A percentile compares a stretch with the other conserved stretches of the same genome.
phyloP scores from a whole-genome alignment of 2,888 invertebrate species.

The Bruchidius siliquastri region DNA sequence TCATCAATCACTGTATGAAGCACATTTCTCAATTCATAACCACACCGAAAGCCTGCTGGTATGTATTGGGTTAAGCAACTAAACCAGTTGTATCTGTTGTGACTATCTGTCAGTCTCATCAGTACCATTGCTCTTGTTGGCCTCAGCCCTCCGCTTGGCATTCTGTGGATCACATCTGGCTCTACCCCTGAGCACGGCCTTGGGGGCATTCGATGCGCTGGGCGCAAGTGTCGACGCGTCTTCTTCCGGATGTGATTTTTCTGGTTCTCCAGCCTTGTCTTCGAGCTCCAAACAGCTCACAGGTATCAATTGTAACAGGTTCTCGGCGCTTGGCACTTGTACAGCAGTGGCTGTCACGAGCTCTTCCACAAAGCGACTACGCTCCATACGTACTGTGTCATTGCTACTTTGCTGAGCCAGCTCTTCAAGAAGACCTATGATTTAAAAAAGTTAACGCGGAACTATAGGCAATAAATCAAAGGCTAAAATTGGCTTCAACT shows the following conservation, averaged over 20 bases:
- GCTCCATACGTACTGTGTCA: constrained; percentile 58
- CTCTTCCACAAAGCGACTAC: constrained; percentile 66
- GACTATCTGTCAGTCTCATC: constrained; percentile 6
- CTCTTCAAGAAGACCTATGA: constrained; percentile 45
- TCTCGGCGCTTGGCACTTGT: constrained; percentile 8
- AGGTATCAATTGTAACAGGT: background rate
- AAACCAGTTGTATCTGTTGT: background rate
- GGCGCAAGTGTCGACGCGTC: background rate
- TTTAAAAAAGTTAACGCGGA: too few relatives aligned
- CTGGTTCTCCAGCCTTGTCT: constrained; percentile 12
- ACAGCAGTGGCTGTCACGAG: constrained; percentile 56
- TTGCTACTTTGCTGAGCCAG: constrained; percentile 54
- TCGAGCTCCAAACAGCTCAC: background rate
- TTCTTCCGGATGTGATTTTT: constrained; percentile 20
- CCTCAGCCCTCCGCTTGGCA: constrained; percentile 40
- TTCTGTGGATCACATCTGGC: constrained; percentile 42
- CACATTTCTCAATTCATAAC: too few relatives aligned
- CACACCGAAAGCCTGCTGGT: too few relatives aligned
- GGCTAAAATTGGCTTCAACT: too few relatives aligned
- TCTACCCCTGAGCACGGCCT: constrained; percentile 37
- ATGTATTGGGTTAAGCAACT: background rate
- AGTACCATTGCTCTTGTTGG: constrained; percentile 29
- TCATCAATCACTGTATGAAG: too few relatives aligned
- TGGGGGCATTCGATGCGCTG: constrained; percentile 9
- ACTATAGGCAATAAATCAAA: too few relatives aligned